Percentiles rank a stretch among this genome's conserved stretches.
Conservation (phyloP, 2,113 vertebrate genomes). For the Willisornis vidua region DNA sequence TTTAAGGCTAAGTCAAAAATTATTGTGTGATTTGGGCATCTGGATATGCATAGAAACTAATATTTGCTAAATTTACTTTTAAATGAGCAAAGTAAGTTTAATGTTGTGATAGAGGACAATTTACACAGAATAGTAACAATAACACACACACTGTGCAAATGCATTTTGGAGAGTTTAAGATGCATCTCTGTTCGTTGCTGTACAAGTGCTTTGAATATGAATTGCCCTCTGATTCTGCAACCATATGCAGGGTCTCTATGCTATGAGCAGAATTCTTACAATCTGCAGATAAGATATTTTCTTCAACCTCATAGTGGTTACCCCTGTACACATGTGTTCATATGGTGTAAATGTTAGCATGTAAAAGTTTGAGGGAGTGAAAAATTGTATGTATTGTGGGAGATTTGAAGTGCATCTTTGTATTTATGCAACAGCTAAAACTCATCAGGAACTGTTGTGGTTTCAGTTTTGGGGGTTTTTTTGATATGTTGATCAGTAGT, state of each 20-base stretch:
- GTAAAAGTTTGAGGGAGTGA: not conserved
- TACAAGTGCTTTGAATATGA: not conserved
- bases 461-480: too few species aligned
- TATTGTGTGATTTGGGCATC: not conserved
- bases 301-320: not conserved
- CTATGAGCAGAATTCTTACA: not conserved
- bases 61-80: not conserved
- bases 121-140: not conserved
- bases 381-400: not conserved
- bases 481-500: not conserved
- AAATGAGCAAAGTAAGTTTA: not conserved
- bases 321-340: not conserved
- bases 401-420: not conserved
- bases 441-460: not conserved
- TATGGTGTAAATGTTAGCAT: not conserved
- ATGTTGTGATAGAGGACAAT: not conserved
- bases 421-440: not conserved
- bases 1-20: not conserved
- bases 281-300: not conserved
- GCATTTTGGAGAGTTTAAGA: not conserved
- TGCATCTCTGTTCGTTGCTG: not conserved
- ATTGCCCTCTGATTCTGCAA: not conserved
- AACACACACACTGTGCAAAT: not conserved
- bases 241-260: not conserved
- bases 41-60: not conserved